Percentiles rank a stretch among this genome's conserved stretches.
Evolutionary conservation across 2,113 vertebrate genomes (phyloP).

Genomic region (Eurystomus gularis): DNA sequence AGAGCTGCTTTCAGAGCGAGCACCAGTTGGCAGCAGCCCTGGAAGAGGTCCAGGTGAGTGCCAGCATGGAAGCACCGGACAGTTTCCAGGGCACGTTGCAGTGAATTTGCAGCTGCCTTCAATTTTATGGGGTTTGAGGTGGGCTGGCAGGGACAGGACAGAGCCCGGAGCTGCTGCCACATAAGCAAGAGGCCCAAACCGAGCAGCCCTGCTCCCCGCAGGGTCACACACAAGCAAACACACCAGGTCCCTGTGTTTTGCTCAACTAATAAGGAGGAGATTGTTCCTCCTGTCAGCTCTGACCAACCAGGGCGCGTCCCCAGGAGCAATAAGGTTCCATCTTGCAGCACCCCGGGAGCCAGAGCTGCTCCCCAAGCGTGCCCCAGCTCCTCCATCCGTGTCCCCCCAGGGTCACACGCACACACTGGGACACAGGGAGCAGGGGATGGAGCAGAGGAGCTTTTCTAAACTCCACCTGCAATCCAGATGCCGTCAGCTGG

Average conservation of each 20-base stretch:
- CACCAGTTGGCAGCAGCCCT: not conserved
- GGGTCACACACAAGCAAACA: not conserved
- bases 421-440: not conserved
- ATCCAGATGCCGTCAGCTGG: not conserved
- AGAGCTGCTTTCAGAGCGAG: fast-evolving
- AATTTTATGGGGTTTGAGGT: not conserved
- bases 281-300: not conserved
- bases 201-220: not conserved
- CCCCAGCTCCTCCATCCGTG: fast-evolving
- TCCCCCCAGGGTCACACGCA: not conserved
- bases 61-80: fast-evolving
- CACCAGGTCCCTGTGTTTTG: not conserved
- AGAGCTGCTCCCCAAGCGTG: not conserved
- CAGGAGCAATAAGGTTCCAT: slow-evolving; percentile 4
- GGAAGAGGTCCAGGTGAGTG: not conserved
- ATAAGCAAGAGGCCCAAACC: not conserved
- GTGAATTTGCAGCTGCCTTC: not conserved
- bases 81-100: not conserved
- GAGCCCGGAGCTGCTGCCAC: not conserved
- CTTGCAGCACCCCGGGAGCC: not conserved
- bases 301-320: not conserved
- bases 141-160: not conserved
- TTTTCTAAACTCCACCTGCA: not conserved
- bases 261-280: not conserved
- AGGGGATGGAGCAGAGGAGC: not conserved